Percentiles rank a stretch among this genome's conserved stretches.
phyloP scores from a whole-genome alignment of 2,113 vertebrate species.

The human region GRCh38 chr17:70684501-70685000 shows the following conservation, averaged over 20 bases:
- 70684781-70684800: neutral
- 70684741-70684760: too few species aligned
- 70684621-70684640: rapidly evolving
- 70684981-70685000: too few species aligned
- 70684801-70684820: neutral
- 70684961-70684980: too few species aligned
- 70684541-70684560: neutral
- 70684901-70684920: rapidly evolving
- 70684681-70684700: too few species aligned
- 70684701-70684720: neutral
- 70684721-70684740: neutral
- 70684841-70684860: too few species aligned
- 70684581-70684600: neutral
- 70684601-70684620: neutral
- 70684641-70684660: too few species aligned
- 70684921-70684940: too few species aligned
- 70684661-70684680: neutral
- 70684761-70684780: neutral
- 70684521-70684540: too few species aligned
- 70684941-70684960: too few species aligned
- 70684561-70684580: neutral
- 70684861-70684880: too few species aligned
- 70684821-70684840: too few species aligned
- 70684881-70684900: too few species aligned
- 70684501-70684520: neutral